Base-by-base conservation (phyloP, 2,888 invertebrate genomes). In the Orchesellides sinensis region DNA sequence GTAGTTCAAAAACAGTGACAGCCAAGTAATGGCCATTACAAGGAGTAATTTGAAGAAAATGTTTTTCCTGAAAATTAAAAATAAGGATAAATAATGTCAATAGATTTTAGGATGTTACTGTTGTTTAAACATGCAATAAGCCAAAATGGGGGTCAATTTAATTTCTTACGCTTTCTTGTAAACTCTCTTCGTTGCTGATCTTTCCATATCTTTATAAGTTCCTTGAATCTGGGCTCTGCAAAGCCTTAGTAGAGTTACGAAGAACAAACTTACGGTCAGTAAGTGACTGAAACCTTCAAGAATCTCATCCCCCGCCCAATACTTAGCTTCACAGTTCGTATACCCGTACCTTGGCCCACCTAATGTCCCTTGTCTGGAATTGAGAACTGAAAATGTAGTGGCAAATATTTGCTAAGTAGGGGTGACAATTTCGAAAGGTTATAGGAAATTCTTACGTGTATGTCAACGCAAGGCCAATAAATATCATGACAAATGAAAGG, bases 1-100 rank as follows among this genome's bases (percentile, higher is more conserved):
- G 35, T 61, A 79, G 32, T 40, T 85, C 10, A 85, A 29, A 12
- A 79, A 54, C n/a, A 85, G 35, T 6, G 84, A 85, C 19, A 79
- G 27, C 84, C 84, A 85, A 4, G 84, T 83, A 27, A 85, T 85
- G 12, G 83, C 77, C 84, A 85, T 85, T 0, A 85, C 80, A n/a
- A 85, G 17, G 32, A 85, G 77, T 4, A 85, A 63, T 56, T 85
- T 85, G 77, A 85, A 85, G 54, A 85, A 85, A n/a, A 85, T 72
- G 29, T 75, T 70, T 52, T 83, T 75, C 12, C 84, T 85, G 56
- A 4, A 68, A 74, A 61, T 8, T 1, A n/a, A 59, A 4, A 54
- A 4, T 21, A 21, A 49, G 49, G 8, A 49, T 49, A 5, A 10
- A 49, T n/a, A 32, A 17, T 17, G 17, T 4, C n/a, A n/a, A n/a